Evolutionary conservation across 2,888 invertebrate species (phyloP), one percentile per base, ranked within the genome.

Genomic region (Amphimallon solstitiale): DNA sequence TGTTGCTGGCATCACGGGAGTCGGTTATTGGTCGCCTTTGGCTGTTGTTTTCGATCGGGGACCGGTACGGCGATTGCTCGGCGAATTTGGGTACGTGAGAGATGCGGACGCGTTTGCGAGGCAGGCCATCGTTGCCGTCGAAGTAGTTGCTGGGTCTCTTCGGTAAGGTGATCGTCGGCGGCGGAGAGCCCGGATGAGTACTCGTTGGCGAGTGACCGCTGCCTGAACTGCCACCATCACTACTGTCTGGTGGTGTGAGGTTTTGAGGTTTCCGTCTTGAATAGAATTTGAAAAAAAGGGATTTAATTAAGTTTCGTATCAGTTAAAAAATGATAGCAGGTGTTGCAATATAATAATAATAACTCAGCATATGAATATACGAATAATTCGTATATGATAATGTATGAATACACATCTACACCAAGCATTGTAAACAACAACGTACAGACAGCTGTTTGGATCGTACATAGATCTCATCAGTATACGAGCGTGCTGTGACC

Each of bases 181-280:
- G 92, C 69, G 92, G 92, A 66, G 92, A 92, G 68, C 89, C 90
- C 23, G 89, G 89, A 75, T 89, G 90, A 63, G 89, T 89, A 74
- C 89, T 89, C 64, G 88, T 89, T 2, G 94, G 91, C 68, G 94
- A 93, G 77, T 92, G 92, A 45, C 93, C 92, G 74, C 90, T 89
- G 46, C 88, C 88, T 46, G 89, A 88, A 74, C 90, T 90, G 72
- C 90, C 88, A 67, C 88, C 88, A 79, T 94, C 94, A 76, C 93
- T 93, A 79, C 93, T 92, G 71, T 93, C 89, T 38, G 95, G 94
- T 68, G 95, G 94, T 68, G 94, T 95, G 77, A 95, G 86, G 84
- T 94, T 95, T 85, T 94, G 93, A 77, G 94, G 94, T 86, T 94
- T 95, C 80, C 93, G 91, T 82, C 93, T 91, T 82, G 19, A 79